These are phyloP conservation scores for Sphaerophoria rueppellii DNA, from an alignment of 2,888 invertebrate genomes.

Conservation along the genomic window DNA sequence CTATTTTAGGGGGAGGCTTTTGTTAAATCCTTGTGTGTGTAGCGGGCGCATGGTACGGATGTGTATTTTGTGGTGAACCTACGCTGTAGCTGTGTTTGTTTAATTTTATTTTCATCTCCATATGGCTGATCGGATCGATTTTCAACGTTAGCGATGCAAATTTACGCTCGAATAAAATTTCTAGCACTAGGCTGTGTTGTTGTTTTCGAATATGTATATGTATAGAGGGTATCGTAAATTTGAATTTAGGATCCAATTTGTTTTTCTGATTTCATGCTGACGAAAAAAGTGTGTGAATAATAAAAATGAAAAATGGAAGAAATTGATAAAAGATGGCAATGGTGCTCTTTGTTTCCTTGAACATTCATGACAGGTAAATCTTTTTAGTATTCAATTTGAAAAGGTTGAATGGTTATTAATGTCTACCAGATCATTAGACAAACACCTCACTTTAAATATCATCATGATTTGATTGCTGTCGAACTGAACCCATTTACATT, in stretches of 20 bases:
- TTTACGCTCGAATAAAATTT: conserved; percentile 41
- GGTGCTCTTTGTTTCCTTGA: too few relatives aligned
- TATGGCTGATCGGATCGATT: conserved; percentile 7
- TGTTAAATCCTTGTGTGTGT: neutral
- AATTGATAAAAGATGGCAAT: too few relatives aligned
- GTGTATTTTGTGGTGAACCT: neutral
- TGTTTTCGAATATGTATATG: neutral
- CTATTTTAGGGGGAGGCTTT: neutral
- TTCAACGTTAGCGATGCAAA: conserved; percentile 36
- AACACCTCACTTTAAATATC: conserved; percentile 28
- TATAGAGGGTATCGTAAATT: neutral
- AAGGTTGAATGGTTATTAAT: conserved; percentile 32
- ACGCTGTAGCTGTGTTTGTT: neutral
- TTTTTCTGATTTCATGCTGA: neutral
- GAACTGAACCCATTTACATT: neutral
- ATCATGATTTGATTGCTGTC: conserved; percentile 21
- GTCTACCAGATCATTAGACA: conserved; percentile 1
- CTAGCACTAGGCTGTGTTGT: neutral
- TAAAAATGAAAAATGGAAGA: neutral
- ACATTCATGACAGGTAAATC: neutral
- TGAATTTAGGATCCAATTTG: neutral
- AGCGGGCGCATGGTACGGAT: neutral
- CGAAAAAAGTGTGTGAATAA: neutral
- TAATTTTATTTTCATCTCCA: neutral
- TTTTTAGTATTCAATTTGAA: conserved; percentile 6